phyloP scores from a whole-genome alignment of 2,113 vertebrate genomes.

The Alces alces region DNA sequence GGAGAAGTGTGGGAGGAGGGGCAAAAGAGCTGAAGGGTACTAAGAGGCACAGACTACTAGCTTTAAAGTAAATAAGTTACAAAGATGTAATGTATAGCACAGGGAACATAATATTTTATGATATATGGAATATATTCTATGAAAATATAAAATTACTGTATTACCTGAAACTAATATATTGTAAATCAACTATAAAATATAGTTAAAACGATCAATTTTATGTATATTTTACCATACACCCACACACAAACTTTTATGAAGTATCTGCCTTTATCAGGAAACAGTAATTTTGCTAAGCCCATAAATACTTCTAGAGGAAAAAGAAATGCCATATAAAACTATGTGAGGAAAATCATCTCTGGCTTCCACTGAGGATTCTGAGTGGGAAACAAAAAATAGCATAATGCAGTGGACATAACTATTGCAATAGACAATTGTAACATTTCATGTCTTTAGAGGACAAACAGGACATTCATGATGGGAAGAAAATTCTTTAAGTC shows the following conservation, averaged over 20 bases:
- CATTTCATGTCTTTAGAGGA: neutral
- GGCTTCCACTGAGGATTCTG: neutral
- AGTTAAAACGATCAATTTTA: neutral
- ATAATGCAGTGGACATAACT: neutral
- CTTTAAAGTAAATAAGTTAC: neutral
- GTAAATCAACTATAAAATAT: neutral
- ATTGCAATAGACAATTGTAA: neutral
- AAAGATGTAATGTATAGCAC: neutral
- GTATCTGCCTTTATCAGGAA: neutral
- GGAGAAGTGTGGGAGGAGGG: neutral
- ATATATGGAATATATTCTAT: neutral
- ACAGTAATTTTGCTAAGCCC: neutral
- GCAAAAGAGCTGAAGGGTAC: neutral
- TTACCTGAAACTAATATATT: neutral
- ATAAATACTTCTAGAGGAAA: constrained; percentile 1
- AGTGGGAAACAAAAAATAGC: neutral
- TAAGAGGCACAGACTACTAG: neutral
- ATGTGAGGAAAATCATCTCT: neutral
- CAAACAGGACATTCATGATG: neutral
- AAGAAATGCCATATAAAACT: neutral
- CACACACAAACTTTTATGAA: neutral
- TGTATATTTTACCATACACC: neutral
- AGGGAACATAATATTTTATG: neutral
- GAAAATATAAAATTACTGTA: neutral
- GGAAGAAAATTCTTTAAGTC: neutral